A percentile compares a stretch with the other conserved stretches of the same genome.
These are phyloP conservation scores for Mnemiopsis leidyi DNA, from an alignment of 37 sponge, comb jelly and placozoan species.

Conservation along the genomic window DNA sequence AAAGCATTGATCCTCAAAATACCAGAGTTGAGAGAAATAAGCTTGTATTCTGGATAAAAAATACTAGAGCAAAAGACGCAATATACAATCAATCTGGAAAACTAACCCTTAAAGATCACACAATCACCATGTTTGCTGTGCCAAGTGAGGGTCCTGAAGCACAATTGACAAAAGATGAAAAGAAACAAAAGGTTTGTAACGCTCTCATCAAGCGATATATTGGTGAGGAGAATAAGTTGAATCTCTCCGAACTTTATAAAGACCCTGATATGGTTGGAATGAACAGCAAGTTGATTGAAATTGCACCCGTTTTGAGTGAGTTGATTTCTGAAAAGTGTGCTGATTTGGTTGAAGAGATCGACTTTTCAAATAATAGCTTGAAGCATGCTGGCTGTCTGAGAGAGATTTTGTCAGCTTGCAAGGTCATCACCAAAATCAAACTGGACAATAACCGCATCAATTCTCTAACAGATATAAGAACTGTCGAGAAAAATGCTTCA, in stretches of 20 bases:
- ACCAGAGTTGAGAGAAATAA: slow-evolving; percentile 38
- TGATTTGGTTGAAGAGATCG: slow-evolving; percentile 13
- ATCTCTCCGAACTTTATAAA: neutral
- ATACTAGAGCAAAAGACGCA: slow-evolving; percentile 46
- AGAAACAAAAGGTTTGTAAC: slow-evolving; percentile 20
- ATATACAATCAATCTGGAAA: slow-evolving; percentile 50
- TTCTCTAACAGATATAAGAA: neutral
- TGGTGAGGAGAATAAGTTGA: neutral
- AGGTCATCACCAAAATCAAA: neutral
- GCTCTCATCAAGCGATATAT: neutral
- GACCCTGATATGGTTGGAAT: slow-evolving; percentile 7
- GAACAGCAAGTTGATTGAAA: neutral
- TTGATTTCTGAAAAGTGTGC: slow-evolving; percentile 49
- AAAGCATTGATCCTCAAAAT: slow-evolving; percentile 49
- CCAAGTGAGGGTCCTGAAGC: slow-evolving; percentile 27
- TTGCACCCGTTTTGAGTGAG: neutral
- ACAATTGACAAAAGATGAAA: slow-evolving; percentile 20
- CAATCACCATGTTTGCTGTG: slow-evolving; percentile 26
- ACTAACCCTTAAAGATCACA: slow-evolving; percentile 51
- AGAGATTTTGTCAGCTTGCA: neutral
- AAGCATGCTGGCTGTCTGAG: slow-evolving; percentile 57
- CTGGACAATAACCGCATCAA: slow-evolving; percentile 51
- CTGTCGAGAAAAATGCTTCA: neutral
- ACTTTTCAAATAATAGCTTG: slow-evolving; percentile 36
- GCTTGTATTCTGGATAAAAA: slow-evolving; percentile 54